These are phyloP conservation scores for Caenorhabditis sp. DNA, from an alignment of 2,888 invertebrate species.

Conservation along the genomic window DNA sequence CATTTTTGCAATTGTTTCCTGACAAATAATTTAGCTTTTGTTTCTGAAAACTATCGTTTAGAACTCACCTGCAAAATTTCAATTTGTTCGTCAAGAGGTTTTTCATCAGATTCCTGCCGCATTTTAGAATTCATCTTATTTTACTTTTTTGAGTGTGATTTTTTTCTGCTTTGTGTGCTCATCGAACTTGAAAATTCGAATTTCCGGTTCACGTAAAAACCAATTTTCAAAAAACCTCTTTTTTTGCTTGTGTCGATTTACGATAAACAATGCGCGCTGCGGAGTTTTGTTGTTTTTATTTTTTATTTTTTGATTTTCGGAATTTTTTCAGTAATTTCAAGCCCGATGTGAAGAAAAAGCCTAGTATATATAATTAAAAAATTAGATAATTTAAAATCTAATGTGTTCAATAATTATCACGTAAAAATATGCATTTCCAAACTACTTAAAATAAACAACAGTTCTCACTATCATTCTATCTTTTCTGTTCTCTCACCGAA, in stretches of 20 bases:
- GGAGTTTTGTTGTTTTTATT: background rate
- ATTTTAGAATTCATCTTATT: too few relatives aligned
- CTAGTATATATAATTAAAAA: too few relatives aligned
- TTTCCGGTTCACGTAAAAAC: background rate
- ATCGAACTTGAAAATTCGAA: background rate
- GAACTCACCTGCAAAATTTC: constrained; percentile 24
- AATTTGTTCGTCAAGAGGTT: constrained; percentile 31
- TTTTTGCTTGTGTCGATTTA: background rate
- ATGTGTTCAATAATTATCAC: too few relatives aligned
- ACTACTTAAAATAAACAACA: background rate
- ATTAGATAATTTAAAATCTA: too few relatives aligned
- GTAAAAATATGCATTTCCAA: too few relatives aligned
- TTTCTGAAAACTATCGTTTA: background rate
- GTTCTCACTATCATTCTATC: background rate
- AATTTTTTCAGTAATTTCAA: too few relatives aligned
- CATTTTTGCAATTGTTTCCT: constrained; percentile 43
- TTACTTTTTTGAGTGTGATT: background rate
- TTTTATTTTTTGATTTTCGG: background rate
- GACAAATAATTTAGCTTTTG: background rate
- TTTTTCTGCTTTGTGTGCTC: background rate
- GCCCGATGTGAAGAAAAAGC: background rate
- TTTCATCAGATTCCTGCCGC: constrained; percentile 9
- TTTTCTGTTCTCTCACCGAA: background rate
- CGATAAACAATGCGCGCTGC: background rate
- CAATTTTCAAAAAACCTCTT: background rate